A percentile compares a stretch with the other conserved stretches of the same genome.
phyloP scores from a whole-genome alignment of 2,113 vertebrate species.

The Regulus satrapa region DNA sequence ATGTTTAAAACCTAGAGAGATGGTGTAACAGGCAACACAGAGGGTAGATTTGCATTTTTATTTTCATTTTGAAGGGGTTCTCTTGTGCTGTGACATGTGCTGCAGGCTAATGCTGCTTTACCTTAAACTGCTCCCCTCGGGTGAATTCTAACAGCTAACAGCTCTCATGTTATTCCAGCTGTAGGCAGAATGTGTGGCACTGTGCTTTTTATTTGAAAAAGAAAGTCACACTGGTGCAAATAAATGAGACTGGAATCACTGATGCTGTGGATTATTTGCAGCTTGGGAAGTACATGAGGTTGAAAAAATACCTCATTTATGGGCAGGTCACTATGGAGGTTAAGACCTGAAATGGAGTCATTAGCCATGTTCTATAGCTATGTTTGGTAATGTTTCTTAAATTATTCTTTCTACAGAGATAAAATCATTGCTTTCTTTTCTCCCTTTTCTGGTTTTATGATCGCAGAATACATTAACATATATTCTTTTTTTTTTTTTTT shows the following conservation, averaged over 20 bases:
- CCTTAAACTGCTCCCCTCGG: constrained; percentile 23
- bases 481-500: neutral
- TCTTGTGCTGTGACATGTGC: neutral
- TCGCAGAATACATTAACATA: constrained; percentile 11
- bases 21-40: neutral
- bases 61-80: constrained; percentile 13
- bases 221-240: neutral
- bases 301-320: neutral
- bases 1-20: constrained; percentile 24
- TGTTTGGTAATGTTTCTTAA: constrained; percentile 12
- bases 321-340: neutral
- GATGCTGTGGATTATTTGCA: neutral
- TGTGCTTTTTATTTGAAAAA: neutral
- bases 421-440: constrained; percentile 12
- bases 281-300: neutral
- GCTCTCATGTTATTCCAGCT: constrained; percentile 33
- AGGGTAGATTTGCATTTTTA: neutral
- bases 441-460: constrained; percentile 1
- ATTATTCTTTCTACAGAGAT: constrained; percentile 6
- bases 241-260: constrained; percentile 4
- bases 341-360: neutral
- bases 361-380: neutral
- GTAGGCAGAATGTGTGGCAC: constrained; percentile 7
- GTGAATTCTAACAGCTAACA: constrained; percentile 10
- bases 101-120: neutral